phyloP scores from a whole-genome alignment of 92 coral and sea anemone genomes.

The Zoanthus sansibaricus region DNA sequence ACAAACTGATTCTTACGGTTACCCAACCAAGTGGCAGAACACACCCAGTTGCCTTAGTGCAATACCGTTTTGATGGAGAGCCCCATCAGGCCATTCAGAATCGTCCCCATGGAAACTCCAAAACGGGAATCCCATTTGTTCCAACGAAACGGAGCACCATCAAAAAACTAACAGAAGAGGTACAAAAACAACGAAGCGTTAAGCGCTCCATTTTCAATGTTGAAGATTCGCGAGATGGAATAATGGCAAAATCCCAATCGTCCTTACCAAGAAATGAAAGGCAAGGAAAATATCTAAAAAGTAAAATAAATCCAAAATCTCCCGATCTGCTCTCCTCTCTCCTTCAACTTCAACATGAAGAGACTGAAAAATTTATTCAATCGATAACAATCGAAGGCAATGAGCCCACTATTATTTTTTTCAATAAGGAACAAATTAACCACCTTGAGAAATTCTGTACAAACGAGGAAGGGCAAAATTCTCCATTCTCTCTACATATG shows the following conservation, averaged over 20 bases:
- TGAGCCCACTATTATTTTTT: conserved; percentile 54
- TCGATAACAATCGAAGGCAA: conserved; percentile 52
- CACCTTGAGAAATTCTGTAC: conserved; percentile 61
- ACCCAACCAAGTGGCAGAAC: neutral
- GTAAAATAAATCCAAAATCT: conserved; percentile 53
- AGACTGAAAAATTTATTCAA: conserved; percentile 53
- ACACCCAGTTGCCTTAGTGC: neutral
- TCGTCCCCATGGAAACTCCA: conserved; percentile 53
- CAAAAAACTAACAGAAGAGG: conserved; percentile 52
- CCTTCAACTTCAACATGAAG: conserved; percentile 45
- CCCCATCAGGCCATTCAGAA: neutral
- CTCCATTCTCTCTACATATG: conserved; percentile 71
- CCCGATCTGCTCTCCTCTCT: conserved; percentile 53
- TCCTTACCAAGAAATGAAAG: conserved; percentile 64
- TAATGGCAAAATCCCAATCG: conserved; percentile 68
- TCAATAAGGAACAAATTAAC: conserved; percentile 56
- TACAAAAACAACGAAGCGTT: conserved; percentile 53
- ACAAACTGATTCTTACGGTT: neutral
- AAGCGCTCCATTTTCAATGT: conserved; percentile 59
- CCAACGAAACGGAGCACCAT: conserved; percentile 68
- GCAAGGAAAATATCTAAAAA: conserved; percentile 58
- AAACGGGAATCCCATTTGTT: conserved; percentile 48
- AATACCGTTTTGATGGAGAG: neutral
- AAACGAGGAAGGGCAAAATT: conserved; percentile 56
- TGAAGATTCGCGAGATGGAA: conserved; percentile 51